Conservation (phyloP, 2,113 vertebrate species). For the Misgurnus mizolepis region DNA sequence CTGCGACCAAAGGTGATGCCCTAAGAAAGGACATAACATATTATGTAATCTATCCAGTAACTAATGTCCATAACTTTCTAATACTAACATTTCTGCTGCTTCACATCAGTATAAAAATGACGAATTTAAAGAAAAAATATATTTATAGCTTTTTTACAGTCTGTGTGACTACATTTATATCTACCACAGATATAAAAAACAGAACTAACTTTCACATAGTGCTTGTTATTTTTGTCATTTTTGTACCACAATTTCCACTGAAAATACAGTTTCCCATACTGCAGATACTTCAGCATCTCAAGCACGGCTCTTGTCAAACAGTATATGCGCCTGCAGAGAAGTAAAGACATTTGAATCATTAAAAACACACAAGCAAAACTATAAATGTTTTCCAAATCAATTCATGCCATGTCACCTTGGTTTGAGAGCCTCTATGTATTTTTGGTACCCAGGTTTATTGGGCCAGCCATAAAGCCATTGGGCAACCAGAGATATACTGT, state of each 20-base stretch:
- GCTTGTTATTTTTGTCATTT: slow-evolving; percentile 62
- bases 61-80: background rate
- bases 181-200: background rate
- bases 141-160: background rate
- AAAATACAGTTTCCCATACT: slow-evolving; percentile 71
- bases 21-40: slow-evolving; percentile 49
- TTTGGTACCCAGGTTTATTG: slow-evolving; percentile 69
- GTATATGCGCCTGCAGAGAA: slow-evolving; percentile 66
- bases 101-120: background rate
- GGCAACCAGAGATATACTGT: slow-evolving; percentile 65
- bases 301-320: slow-evolving; percentile 68
- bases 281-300: slow-evolving; percentile 70
- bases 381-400: background rate
- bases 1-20: slow-evolving; percentile 70
- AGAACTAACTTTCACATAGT: slow-evolving; percentile 69
- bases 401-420: slow-evolving; percentile 62
- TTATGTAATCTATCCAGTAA: background rate
- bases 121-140: no score
- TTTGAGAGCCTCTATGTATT: slow-evolving; percentile 74
- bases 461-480: slow-evolving; percentile 76
- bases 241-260: slow-evolving; percentile 72
- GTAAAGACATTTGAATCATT: slow-evolving; percentile 10
- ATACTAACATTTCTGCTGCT: background rate
- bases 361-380: background rate
- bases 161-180: no score